These are phyloP conservation scores for Aramus guarauna DNA, from an alignment of 2,113 vertebrate genomes.

Conservation along the genomic window DNA sequence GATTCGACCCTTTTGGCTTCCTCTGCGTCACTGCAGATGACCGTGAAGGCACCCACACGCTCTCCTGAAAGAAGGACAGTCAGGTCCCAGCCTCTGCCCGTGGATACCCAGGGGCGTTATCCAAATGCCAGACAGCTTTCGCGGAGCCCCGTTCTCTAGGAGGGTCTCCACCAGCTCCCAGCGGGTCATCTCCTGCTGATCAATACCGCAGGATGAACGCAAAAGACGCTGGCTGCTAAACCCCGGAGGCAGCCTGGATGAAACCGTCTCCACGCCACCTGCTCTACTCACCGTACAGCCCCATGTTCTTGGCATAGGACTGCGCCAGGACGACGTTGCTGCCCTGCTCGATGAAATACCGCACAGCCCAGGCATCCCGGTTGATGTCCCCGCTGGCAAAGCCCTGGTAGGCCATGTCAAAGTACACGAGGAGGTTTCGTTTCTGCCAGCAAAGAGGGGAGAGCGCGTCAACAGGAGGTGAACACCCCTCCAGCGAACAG, in stretches of 20 bases:
- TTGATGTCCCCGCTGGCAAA: slow-evolving; percentile 96
- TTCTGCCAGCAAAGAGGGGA: slow-evolving; percentile 75
- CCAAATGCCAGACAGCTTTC: neutral
- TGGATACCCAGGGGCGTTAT: neutral
- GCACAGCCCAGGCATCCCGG: slow-evolving; percentile 93
- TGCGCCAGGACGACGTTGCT: slow-evolving; percentile 89
- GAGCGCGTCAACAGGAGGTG: neutral
- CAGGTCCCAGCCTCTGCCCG: neutral
- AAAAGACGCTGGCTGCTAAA: neutral
- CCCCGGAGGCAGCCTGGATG: neutral
- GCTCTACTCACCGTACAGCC: slow-evolving; percentile 88
- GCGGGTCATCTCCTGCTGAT: rapidly evolving
- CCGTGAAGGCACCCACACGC: slow-evolving; percentile 92
- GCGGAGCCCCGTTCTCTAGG: neutral
- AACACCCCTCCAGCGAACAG: neutral
- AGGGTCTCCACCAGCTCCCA: neutral
- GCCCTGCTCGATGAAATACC: slow-evolving; percentile 93
- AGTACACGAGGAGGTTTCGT: slow-evolving; percentile 90
- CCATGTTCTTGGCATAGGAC: slow-evolving; percentile 99
- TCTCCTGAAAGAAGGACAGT: slow-evolving; percentile 78
- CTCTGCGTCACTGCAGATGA: slow-evolving; percentile 87
- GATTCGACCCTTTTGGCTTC: slow-evolving; percentile 96
- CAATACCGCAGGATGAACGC: neutral
- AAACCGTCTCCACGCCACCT: rapidly evolving
- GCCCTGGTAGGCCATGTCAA: slow-evolving; percentile 99